Base-by-base conservation (phyloP, 2,888 invertebrate species). In the Shargacucullia verbasci region DNA sequence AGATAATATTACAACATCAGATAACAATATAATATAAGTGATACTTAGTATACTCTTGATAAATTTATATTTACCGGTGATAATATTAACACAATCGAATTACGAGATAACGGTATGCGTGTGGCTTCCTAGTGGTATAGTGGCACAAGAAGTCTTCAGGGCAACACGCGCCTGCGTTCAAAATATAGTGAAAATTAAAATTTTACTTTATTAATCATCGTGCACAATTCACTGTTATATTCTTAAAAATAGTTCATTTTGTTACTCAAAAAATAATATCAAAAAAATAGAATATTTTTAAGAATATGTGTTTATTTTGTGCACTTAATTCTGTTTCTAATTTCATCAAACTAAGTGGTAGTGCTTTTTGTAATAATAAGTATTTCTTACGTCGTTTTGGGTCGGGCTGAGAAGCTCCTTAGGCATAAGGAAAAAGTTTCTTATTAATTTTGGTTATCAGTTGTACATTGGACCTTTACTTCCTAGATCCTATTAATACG, bases 401-500 rank as follows among this genome's bases (percentile, higher is more conserved):
- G 82, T 86, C 75, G 88, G 87, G 79, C 87, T 88, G 84, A 92
- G 91, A 80, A 91, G 90, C 85, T 91, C 90, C 90, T 91, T 87
- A 78, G 72, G 80, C 78, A 79, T 73, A 80, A 74, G 76, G 75
- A 81, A 84, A 74, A 85, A 83, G 70, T 60, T 34, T 69, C 67
- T 62, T 67, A 79, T 82, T 76, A 78, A 78, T 71, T 73, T 71
- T 66, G 64, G 66, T 67, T 59, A 9, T 43, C 40, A 68, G 47
- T 82, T 87, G 89, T 87, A 91, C 84, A 88, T 91, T 92, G 91
- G 92, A 92, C 92, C 92, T 89, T 89, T 79, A 49, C 0, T 56
- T 58, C 62, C 40, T 68, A 53, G 7, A 38, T 43, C 60, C 48
- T 49, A 46, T n/a, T 41, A 40, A 31, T 55, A 56, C 45, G 15